phyloP scores from a whole-genome alignment of 2,113 vertebrate genomes.

The Arvicanthis niloticus region DNA sequence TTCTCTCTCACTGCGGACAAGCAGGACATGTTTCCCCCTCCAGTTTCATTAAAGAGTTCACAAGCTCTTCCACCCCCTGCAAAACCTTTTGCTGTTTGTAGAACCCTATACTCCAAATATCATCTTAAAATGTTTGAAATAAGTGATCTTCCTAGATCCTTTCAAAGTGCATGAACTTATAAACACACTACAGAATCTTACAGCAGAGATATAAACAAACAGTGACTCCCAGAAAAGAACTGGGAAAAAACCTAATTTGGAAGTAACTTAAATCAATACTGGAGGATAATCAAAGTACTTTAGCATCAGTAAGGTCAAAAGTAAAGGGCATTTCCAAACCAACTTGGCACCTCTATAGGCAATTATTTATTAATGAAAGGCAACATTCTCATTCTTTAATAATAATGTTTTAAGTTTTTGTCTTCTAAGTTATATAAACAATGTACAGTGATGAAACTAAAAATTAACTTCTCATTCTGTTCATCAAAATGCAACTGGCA shows the following conservation, averaged over 20 bases:
- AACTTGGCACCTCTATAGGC: neutral
- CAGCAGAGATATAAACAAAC: neutral
- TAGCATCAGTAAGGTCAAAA: conserved; percentile 1
- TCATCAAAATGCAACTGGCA: conserved; percentile 2
- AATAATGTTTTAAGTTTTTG: neutral
- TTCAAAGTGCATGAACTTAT: conserved; percentile 5
- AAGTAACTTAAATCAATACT: conserved; percentile 9
- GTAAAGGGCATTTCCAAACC: neutral
- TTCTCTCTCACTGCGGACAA: neutral
- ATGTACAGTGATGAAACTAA: neutral
- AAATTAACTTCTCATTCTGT: conserved; percentile 44
- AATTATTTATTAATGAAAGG: conserved; percentile 54
- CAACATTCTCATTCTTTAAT: conserved; percentile 37
- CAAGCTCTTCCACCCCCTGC: neutral
- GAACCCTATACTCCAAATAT: neutral
- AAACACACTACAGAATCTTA: neutral
- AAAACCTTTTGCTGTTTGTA: neutral
- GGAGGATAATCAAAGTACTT: conserved; percentile 5
- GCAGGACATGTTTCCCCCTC: neutral
- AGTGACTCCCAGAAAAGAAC: neutral
- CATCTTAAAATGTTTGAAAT: neutral
- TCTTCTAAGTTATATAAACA: conserved; percentile 54
- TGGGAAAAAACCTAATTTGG: neutral
- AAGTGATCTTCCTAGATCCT: neutral
- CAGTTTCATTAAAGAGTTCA: neutral